Evolutionary conservation across 2,113 vertebrate species (phyloP).

Genomic region (Tiliqua scincoides): DNA sequence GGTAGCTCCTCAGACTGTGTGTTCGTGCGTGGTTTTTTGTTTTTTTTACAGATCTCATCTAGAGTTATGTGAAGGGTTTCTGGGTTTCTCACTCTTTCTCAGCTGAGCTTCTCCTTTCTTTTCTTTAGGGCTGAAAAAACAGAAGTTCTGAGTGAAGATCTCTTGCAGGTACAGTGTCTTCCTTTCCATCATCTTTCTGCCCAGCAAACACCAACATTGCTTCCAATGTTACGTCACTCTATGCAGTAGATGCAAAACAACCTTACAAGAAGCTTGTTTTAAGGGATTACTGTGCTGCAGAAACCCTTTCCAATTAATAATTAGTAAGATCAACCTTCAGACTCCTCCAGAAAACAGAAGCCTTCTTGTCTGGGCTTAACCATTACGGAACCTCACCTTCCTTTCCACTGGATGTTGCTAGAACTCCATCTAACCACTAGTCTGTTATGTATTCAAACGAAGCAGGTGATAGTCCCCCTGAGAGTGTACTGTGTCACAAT

Average conservation of each 20-base stretch:
- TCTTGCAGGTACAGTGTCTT: conserved; percentile 86
- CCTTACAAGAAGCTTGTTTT: not conserved
- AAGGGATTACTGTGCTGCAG: not conserved
- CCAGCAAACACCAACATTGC: not conserved
- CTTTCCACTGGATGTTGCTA: not conserved
- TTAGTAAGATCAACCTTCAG: no score
- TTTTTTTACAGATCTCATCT: no score
- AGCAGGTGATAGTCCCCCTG: not conserved
- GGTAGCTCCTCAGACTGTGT: no score
- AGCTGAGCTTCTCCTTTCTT: conserved; percentile 28
- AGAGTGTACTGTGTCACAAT: not conserved
- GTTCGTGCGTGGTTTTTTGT: no score
- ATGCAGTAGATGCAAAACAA: not conserved
- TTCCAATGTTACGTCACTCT: not conserved
- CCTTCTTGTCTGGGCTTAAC: no score
- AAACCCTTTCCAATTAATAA: no score
- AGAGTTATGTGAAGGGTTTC: not conserved
- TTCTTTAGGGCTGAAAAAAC: conserved; percentile 93
- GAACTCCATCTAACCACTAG: no score
- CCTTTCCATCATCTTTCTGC: not conserved
- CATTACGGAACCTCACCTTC: no score
- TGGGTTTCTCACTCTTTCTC: accelerated
- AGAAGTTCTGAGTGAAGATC: conserved; percentile 93
- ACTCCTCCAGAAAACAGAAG: no score
- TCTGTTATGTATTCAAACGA: not conserved